Conservation (phyloP, 2,797 vertebrate genomes). For the Thripadectes ignobilis region DNA sequence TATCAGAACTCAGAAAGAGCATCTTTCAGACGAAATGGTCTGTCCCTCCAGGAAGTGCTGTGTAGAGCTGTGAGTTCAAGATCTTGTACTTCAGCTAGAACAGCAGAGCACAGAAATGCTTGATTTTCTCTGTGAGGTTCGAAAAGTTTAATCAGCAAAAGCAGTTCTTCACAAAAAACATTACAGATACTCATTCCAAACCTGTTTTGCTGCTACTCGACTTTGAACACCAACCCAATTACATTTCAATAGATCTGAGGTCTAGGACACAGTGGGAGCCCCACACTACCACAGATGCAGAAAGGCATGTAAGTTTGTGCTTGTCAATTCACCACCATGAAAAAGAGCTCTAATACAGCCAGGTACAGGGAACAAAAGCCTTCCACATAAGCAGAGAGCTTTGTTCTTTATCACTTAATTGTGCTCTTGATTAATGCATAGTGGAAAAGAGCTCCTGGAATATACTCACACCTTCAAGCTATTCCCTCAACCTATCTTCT, state of each 20-base stretch:
- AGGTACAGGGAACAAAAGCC: neutral
- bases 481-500: neutral
- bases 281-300: neutral
- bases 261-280: neutral
- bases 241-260: neutral
- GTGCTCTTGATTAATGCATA: neutral
- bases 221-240: neutral
- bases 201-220: neutral
- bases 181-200: neutral
- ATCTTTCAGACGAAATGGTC: neutral
- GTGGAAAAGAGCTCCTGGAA: neutral
- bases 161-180: neutral
- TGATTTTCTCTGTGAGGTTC: neutral
- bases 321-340: neutral
- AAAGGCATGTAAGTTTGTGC: neutral
- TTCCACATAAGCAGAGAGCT: neutral
- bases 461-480: neutral
- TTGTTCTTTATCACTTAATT: neutral
- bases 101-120: neutral
- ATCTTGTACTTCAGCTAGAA: neutral
- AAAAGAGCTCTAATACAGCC: neutral
- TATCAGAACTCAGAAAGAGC: neutral
- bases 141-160: neutral
- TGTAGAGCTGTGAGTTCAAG: neutral
- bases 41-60: neutral